Conservation (phyloP, 2,888 invertebrate species). For the Acleris sparsana region DNA sequence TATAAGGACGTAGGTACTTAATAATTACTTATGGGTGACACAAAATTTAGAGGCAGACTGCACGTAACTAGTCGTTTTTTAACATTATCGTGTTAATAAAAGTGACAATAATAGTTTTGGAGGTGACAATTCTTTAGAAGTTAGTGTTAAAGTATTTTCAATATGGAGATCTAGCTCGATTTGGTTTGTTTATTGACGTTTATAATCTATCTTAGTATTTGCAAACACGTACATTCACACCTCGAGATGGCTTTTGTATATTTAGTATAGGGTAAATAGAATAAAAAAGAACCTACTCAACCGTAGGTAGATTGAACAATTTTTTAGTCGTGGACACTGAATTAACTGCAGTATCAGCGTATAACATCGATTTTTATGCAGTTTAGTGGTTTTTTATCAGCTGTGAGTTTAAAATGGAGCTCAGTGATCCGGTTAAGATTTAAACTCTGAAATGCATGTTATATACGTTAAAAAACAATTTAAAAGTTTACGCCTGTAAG, state of each 20-base stretch:
- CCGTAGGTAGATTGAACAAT: no score
- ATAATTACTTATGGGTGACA: no score
- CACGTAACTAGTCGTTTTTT: no score
- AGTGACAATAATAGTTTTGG: constrained; percentile 7
- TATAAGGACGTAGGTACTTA: no score
- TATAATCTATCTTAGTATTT: constrained; percentile 6
- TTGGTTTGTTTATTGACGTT: constrained; percentile 16
- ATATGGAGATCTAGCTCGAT: constrained; percentile 11
- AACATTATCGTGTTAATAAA: constrained; percentile 14
- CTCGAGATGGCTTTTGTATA: neutral
- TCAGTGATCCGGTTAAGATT: no score
- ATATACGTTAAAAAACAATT: no score
- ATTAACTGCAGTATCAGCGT: neutral
- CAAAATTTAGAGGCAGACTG: no score
- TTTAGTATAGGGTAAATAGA: neutral
- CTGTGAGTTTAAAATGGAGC: no score
- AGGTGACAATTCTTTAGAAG: constrained; percentile 4
- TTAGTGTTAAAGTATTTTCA: neutral
- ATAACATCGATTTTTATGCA: neutral
- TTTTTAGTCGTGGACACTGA: no score
- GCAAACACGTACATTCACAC: constrained; percentile 8
- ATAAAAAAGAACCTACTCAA: neutral
- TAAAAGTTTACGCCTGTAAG: no score
- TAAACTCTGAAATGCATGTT: no score
- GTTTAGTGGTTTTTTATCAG: no score